A percentile compares a stretch with the other conserved stretches of the same genome.
These are phyloP conservation scores for Seriola dumerili DNA, from an alignment of 2,113 vertebrate species.

Conservation along the genomic window DNA sequence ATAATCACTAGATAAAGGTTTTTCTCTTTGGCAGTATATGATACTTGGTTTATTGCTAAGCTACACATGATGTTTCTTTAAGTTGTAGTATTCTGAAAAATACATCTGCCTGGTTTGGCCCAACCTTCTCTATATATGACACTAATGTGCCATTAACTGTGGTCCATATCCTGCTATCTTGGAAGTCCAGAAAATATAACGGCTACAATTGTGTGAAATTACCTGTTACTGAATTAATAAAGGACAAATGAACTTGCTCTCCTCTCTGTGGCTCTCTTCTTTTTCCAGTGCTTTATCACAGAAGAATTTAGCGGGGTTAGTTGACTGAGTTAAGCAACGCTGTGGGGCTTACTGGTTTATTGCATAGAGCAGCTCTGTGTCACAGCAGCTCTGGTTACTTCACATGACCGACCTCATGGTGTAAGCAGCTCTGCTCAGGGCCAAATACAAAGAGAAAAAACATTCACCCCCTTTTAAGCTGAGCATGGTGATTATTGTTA, in stretches of 20 bases:
- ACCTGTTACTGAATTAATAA: slow-evolving; percentile 83
- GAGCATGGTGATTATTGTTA: background rate
- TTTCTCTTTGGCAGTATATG: background rate
- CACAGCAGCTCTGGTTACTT: slow-evolving; percentile 34
- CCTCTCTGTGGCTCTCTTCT: slow-evolving; percentile 62
- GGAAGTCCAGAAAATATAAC: slow-evolving; percentile 50
- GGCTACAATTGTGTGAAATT: slow-evolving; percentile 73
- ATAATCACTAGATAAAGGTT: background rate
- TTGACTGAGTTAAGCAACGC: background rate
- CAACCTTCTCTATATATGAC: slow-evolving; percentile 49
- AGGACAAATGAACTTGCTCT: slow-evolving; percentile 74
- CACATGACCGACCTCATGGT: slow-evolving; percentile 64
- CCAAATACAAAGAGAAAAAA: slow-evolving; percentile 10
- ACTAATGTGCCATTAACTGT: slow-evolving; percentile 56
- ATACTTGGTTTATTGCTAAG: background rate
- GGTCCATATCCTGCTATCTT: slow-evolving; percentile 53
- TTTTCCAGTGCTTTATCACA: slow-evolving; percentile 45
- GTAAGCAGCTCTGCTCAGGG: slow-evolving; percentile 36
- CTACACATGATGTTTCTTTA: background rate
- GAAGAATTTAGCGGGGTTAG: slow-evolving; percentile 13
- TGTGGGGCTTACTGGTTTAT: slow-evolving; percentile 20
- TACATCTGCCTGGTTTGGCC: background rate
- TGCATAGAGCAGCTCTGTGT: slow-evolving; percentile 22
- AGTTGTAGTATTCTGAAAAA: background rate
- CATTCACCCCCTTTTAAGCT: background rate